phyloP scores from a whole-genome alignment of 2,113 vertebrate genomes.

The Antigone vipio region DNA sequence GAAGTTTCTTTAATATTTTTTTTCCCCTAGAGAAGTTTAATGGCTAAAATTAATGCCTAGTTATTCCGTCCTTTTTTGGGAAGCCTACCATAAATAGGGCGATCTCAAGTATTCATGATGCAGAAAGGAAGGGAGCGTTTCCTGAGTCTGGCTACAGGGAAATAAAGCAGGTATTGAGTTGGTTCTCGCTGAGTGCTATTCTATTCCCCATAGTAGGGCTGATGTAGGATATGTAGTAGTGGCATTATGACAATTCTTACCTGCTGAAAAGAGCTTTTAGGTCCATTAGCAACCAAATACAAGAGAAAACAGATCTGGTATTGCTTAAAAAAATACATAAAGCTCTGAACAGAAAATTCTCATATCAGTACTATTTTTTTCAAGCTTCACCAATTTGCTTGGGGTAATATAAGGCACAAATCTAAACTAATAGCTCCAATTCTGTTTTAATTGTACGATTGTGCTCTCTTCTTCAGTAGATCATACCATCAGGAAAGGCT shows the following conservation, averaged over 20 bases:
- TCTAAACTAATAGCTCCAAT: background rate
- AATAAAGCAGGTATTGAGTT: background rate
- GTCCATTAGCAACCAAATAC: background rate
- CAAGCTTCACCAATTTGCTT: background rate
- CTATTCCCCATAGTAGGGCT: background rate
- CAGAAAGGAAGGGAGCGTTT: background rate
- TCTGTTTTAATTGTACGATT: background rate
- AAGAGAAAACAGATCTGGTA: background rate
- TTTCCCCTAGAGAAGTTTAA: background rate
- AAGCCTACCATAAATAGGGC: background rate
- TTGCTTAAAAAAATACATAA: background rate
- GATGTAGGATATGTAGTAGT: background rate
- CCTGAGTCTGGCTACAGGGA: background rate
- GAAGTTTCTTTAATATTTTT: background rate
- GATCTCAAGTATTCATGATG: background rate
- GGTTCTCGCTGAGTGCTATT: background rate
- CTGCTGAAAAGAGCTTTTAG: conserved; percentile 6
- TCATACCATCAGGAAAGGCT: background rate
- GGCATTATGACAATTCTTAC: background rate
- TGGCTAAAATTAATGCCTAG: background rate
- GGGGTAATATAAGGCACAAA: background rate
- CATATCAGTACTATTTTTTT: background rate
- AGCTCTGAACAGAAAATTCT: background rate
- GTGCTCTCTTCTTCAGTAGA: background rate
- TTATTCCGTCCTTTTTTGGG: background rate